These are phyloP conservation scores for Anoncus sp. DNA, from an alignment of 2,888 invertebrate species.

Conservation along the genomic window DNA sequence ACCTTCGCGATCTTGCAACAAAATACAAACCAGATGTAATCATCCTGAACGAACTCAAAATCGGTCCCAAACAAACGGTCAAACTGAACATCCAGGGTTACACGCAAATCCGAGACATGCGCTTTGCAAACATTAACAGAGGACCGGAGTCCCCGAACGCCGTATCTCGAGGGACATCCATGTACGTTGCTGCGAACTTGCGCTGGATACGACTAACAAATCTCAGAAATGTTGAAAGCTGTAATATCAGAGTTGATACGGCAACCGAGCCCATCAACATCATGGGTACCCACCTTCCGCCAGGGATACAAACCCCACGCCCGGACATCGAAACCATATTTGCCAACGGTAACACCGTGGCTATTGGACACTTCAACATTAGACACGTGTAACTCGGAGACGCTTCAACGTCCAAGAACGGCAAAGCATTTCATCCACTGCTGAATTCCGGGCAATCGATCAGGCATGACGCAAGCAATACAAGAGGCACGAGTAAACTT, in stretches of 20 bases:
- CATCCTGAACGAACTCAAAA: neutral
- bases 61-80: slow-evolving; percentile 6
- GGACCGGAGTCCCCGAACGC: slow-evolving; percentile 6
- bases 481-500: neutral
- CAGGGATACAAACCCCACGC: too few species aligned
- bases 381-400: slow-evolving; percentile 2
- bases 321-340: neutral
- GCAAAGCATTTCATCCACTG: slow-evolving; percentile 1
- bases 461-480: slow-evolving; percentile 1
- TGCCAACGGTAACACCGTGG: neutral
- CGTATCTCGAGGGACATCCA: slow-evolving; percentile 1
- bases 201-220: neutral
- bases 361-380: slow-evolving; percentile 9
- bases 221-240: too few species aligned
- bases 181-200: neutral
- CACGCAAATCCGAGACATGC: slow-evolving; percentile 1
- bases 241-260: too few species aligned
- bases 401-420: neutral
- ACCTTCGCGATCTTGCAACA: neutral
- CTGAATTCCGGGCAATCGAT: slow-evolving; percentile 3
- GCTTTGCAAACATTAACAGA: slow-evolving; percentile 3
- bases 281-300: too few species aligned
- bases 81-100: neutral
- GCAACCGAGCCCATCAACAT: too few species aligned
- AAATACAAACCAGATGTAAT: slow-evolving; percentile 5